Conservation (phyloP, 2,113 vertebrate genomes). For the Salminus brasiliensis region DNA sequence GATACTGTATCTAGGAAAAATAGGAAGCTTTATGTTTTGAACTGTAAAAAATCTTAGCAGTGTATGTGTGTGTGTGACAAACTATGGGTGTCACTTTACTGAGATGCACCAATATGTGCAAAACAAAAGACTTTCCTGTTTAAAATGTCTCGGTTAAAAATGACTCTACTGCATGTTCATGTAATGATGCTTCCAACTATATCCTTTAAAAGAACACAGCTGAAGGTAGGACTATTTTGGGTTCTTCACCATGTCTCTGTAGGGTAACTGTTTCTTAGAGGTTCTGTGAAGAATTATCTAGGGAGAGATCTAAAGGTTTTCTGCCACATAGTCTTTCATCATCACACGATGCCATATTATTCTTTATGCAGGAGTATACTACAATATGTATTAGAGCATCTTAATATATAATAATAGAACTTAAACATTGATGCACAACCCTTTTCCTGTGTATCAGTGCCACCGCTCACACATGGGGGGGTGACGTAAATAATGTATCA, state of each 20-base stretch:
- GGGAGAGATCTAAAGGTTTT: neutral
- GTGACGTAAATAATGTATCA: too few species aligned
- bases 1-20: constrained; percentile 33
- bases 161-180: neutral
- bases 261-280: too few species aligned
- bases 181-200: neutral
- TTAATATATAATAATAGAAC: neutral
- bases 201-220: neutral
- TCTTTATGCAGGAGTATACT: neutral
- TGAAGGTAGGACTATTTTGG: neutral
- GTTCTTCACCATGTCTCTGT: too few species aligned
- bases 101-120: neutral
- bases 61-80: neutral
- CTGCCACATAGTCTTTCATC: neutral
- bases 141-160: neutral
- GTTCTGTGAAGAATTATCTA: neutral
- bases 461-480: too few species aligned
- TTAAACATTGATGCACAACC: neutral
- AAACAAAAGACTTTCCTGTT: neutral
- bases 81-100: neutral
- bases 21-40: neutral
- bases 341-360: neutral
- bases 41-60: neutral
- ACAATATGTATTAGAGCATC: neutral
- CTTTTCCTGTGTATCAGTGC: neutral